A percentile compares a stretch with the other conserved stretches of the same genome.
These are phyloP conservation scores for Mastigias papua DNA, from an alignment of 30 jellyfish, hydroid and myxozoan species.

Conservation along the genomic window DNA sequence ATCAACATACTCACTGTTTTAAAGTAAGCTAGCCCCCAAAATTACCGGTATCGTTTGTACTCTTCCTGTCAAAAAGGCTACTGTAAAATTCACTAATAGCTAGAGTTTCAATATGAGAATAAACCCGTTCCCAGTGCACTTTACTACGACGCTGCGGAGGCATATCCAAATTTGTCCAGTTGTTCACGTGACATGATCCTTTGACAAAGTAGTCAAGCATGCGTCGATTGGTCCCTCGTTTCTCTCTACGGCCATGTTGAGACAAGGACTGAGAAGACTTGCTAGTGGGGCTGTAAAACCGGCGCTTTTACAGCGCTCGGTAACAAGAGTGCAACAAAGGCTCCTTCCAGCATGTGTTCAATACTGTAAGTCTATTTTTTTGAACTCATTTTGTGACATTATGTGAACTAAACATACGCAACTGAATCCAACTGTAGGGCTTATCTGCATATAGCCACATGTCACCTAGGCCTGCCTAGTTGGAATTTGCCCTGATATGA, in stretches of 20 bases:
- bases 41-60: too few relatives aligned
- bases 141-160: conserved; percentile 25
- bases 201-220: conserved; percentile 55
- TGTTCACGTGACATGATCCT: conserved; percentile 63
- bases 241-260: conserved; percentile 93
- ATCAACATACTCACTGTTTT: too few relatives aligned
- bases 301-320: conserved; percentile 89
- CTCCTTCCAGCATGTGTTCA: conserved; percentile 90
- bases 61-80: too few relatives aligned
- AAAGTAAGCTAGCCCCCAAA: too few relatives aligned
- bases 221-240: conserved; percentile 66
- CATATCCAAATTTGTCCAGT: conserved; percentile 70
- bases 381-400: background rate
- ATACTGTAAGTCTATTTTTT: conserved; percentile 65
- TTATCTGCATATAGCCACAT: conserved; percentile 7
- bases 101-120: too few relatives aligned
- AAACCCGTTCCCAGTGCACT: too few relatives aligned
- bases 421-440: conserved; percentile 38
- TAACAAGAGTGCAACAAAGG: conserved; percentile 79
- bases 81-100: too few relatives aligned
- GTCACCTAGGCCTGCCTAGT: conserved; percentile 17
- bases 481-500: background rate
- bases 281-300: conserved; percentile 89
- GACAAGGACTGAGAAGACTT: conserved; percentile 93
- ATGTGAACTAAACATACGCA: background rate